These are phyloP conservation scores for Pycnonotus jocosus DNA, from an alignment of 2,113 vertebrate species.

Conservation along the genomic window DNA sequence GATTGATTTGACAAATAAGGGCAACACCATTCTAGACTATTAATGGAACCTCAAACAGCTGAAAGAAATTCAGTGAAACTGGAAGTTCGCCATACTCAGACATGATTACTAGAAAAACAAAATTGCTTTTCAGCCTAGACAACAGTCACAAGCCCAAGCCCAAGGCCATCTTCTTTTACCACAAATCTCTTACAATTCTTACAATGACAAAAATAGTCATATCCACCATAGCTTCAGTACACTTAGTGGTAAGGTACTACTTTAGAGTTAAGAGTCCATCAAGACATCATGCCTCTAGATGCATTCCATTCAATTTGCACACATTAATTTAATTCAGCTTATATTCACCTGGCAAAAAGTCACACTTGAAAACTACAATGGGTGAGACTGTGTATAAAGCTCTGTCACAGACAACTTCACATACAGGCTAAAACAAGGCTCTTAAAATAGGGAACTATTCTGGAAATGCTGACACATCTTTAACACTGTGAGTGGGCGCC, in stretches of 20 bases:
- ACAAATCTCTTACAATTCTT: background rate
- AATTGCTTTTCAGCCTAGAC: background rate
- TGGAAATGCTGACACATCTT: conserved; percentile 61
- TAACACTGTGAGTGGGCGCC: conserved; percentile 37
- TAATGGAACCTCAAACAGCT: background rate
- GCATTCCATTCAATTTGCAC: background rate
- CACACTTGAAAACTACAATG: background rate
- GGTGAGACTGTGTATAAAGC: background rate
- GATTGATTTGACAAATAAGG: background rate
- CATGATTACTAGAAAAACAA: background rate
- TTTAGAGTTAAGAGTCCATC: background rate
- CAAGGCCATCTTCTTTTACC: background rate
- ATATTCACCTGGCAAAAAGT: conserved; percentile 3
- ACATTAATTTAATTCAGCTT: background rate
- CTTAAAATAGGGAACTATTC: conserved; percentile 43
- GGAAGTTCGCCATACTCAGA: background rate
- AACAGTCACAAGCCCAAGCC: background rate
- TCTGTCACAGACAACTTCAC: background rate
- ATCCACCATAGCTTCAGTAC: background rate
- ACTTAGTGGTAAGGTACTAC: background rate
- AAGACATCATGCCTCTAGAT: background rate
- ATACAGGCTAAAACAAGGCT: background rate
- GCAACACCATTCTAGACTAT: background rate
- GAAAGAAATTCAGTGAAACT: background rate
- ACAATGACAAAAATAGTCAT: background rate